Percentiles rank a stretch among this genome's conserved stretches.
These are phyloP conservation scores for Marcusenius ussheri DNA, from an alignment of 2,113 vertebrate species.

Conservation along the genomic window DNA sequence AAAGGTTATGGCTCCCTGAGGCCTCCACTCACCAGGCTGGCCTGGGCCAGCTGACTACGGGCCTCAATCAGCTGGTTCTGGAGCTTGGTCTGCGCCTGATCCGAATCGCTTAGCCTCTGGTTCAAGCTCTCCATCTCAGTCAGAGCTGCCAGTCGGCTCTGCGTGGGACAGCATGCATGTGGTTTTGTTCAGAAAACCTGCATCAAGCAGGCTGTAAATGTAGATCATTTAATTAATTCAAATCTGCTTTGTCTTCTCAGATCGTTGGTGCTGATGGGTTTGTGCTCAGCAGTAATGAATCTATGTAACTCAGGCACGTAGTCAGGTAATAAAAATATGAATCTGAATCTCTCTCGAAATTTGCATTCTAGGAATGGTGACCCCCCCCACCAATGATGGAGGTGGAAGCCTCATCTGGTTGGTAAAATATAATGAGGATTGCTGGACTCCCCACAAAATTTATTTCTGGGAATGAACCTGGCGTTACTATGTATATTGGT, in stretches of 20 bases:
- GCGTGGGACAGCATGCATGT: neutral
- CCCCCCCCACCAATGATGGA: neutral
- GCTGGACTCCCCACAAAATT: neutral
- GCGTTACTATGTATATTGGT: neutral
- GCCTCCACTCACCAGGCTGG: constrained; percentile 49
- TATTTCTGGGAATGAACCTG: neutral
- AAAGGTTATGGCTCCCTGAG: neutral
- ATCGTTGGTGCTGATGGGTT: neutral
- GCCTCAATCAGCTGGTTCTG: constrained; percentile 53
- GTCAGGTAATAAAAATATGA: neutral
- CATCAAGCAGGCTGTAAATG: neutral
- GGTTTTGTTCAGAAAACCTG: neutral
- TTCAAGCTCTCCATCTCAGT: constrained; percentile 48
- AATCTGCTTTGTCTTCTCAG: neutral
- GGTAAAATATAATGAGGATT: neutral
- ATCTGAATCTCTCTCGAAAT: neutral
- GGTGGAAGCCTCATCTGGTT: neutral
- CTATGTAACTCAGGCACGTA: neutral
- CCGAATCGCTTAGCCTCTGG: constrained; percentile 36
- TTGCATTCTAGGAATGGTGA: neutral
- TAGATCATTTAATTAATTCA: neutral
- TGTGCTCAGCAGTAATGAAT: neutral
- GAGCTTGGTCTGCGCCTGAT: constrained; percentile 38
- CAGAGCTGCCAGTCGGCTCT: constrained; percentile 43
- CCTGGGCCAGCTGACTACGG: constrained; percentile 47